phyloP scores from a whole-genome alignment of 1,140 invertebrate genomes.

The Platorchestia sp. region DNA sequence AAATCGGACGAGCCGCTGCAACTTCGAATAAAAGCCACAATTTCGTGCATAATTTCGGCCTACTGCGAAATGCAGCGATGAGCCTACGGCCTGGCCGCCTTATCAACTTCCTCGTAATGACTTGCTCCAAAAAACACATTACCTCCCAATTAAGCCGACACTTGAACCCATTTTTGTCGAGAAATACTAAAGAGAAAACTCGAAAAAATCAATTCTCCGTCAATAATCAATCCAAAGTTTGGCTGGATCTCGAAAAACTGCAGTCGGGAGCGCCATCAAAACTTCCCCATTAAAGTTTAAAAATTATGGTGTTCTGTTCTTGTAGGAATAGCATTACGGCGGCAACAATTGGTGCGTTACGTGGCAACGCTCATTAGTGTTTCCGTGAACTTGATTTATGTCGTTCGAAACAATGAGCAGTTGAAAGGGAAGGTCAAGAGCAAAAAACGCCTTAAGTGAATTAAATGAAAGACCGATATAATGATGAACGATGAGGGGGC shows the following conservation, averaged over 20 bases:
- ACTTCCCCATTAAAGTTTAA: neutral
- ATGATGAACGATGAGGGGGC: conserved; percentile 12
- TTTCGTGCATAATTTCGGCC: neutral
- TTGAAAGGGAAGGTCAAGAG: conserved; percentile 25
- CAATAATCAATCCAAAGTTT: conserved; percentile 49
- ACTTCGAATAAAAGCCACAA: too few species aligned
- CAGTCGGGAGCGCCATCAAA: neutral
- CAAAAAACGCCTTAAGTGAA: conserved; percentile 40
- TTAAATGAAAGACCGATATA: conserved; percentile 3
- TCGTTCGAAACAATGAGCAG: conserved; percentile 5
- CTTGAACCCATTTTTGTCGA: neutral
- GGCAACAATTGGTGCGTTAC: neutral
- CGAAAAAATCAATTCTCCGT: neutral
- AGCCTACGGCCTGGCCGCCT: neutral
- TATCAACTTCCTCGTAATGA: neutral
- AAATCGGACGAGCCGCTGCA: too few species aligned
- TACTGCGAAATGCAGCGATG: neutral
- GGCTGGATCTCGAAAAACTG: conserved; percentile 33
- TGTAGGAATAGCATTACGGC: neutral
- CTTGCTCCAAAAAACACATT: conserved; percentile 34
- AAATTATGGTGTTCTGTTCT: neutral
- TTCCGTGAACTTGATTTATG: conserved; percentile 43
- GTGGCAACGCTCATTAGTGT: neutral
- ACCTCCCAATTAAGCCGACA: conserved; percentile 33
- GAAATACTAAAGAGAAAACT: conserved; percentile 23